Conservation (phyloP, 2,888 invertebrate species). For the Crematogaster levior region DNA sequence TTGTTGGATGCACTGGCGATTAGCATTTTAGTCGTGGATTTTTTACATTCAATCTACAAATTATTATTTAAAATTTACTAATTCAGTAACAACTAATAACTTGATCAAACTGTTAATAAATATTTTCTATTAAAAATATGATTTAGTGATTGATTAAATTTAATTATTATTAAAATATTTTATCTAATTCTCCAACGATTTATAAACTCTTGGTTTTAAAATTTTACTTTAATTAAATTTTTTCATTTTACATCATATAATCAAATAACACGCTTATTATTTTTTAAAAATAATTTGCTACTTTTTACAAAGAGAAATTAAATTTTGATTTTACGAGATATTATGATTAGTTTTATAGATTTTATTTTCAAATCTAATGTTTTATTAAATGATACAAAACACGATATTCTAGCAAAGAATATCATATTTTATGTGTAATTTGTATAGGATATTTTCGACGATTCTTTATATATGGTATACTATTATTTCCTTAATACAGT, state of each 20-base stretch:
- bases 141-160: background rate
- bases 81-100: background rate
- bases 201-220: constrained; percentile 9
- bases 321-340: background rate
- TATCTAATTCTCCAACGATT: background rate
- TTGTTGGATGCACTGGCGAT: constrained; percentile 59
- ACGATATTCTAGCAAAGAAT: background rate
- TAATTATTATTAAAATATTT: background rate
- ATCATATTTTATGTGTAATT: background rate
- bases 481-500: background rate
- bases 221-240: background rate
- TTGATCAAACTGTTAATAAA: background rate
- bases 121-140: background rate
- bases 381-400: background rate
- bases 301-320: background rate
- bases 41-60: constrained; percentile 6
- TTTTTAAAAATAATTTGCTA: background rate
- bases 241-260: background rate
- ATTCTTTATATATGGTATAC: background rate
- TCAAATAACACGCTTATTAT: background rate
- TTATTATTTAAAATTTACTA: background rate
- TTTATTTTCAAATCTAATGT: background rate
- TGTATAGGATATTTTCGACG: background rate
- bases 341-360: background rate
- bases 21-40: constrained; percentile 66